Evolutionary conservation across 1,140 invertebrate species (phyloP), one percentile per base, ranked within the genome.

Genomic region (Pseudomyrmex dendroicus): DNA sequence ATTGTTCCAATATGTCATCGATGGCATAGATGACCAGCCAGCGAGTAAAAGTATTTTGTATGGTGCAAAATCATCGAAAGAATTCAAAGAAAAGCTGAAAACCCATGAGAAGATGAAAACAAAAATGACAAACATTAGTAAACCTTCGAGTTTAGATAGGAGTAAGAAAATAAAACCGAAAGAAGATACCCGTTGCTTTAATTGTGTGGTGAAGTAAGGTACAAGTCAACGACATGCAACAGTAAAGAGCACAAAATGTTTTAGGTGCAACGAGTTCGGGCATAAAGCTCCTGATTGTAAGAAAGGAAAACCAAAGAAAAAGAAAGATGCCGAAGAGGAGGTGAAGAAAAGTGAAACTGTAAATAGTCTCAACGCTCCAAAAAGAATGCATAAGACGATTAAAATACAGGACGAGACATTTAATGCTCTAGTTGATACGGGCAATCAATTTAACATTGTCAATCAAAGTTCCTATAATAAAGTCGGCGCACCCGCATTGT

Each of bases 1-100:
- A 83, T 82, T 2, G 3, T 88, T 86, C 77, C 89, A 90, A 44
- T 89, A 91, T n/a, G 57, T 90, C 0, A 90, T 89, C 8, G 82
- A 90, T 8, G 88, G 89, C 0, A 85, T 89, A 9, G 57, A 84
- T 0, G 89, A 90, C 35, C 56, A 84, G 0, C 35, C 76, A 2
- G 70, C 22, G 17, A 84, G 57, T 54, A 83, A 88, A 82, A 56
- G 64, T 10, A 77, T 88, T 22, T 25, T 86, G 25, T 84, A 72
- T 22, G 87, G 63, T 2, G 57, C 83, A n/a, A 83, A 76, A 25
- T 25, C 25, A 3, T 25, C 25, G 2, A 20, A 83, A 67, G 73
- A 88, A 1, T 86, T 88, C 66, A 86, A 88, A 48, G 61, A 80
- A 12, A 74, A 66, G 9, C 66, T 88, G 13, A 84, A 78, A 54